phyloP scores from a whole-genome alignment of 1,140 invertebrate genomes.

The Drosophila pseudoobscura region DNA sequence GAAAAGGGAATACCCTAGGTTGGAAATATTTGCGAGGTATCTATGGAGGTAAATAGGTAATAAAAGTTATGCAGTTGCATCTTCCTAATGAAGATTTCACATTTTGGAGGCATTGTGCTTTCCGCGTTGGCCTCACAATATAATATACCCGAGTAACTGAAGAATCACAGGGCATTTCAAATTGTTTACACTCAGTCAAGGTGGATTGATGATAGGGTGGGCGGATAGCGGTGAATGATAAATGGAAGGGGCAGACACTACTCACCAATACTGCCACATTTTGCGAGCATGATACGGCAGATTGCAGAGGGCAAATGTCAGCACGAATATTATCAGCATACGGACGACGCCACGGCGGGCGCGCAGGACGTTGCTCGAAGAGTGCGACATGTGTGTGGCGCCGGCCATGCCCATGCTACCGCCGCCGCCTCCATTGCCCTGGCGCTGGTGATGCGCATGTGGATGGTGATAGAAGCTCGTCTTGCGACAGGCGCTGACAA shows the following conservation, averaged over 20 bases:
- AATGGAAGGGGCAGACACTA: conserved; percentile 9
- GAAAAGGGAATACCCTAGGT: too few species aligned
- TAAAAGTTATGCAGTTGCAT: too few species aligned
- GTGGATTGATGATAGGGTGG: conserved; percentile 10
- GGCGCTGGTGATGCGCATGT: conserved; percentile 56
- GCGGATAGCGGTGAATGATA: too few species aligned
- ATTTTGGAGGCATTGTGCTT: too few species aligned
- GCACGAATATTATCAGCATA: conserved; percentile 92
- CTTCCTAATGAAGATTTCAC: too few species aligned
- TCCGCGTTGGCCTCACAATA: too few species aligned
- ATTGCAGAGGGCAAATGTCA: conserved; percentile 93
- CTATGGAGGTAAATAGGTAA: too few species aligned
- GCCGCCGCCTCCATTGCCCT: conserved; percentile 39
- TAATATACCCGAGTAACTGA: too few species aligned
- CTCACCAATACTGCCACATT: conserved; percentile 89
- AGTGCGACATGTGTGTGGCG: conserved; percentile 85
- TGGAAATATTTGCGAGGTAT: too few species aligned
- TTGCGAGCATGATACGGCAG: conserved; percentile 92
- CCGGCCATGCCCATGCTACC: conserved; percentile 32
- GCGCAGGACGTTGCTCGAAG: conserved; percentile 88
- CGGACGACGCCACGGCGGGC: conserved; percentile 89
- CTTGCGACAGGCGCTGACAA: conserved; percentile 82
- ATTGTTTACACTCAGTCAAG: conserved; percentile 6
- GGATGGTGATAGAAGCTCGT: conserved; percentile 70
- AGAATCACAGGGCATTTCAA: too few species aligned